These are phyloP conservation scores for Trichomalopsis sarcophagae DNA, from an alignment of 1,140 invertebrate species.

Conservation along the genomic window DNA sequence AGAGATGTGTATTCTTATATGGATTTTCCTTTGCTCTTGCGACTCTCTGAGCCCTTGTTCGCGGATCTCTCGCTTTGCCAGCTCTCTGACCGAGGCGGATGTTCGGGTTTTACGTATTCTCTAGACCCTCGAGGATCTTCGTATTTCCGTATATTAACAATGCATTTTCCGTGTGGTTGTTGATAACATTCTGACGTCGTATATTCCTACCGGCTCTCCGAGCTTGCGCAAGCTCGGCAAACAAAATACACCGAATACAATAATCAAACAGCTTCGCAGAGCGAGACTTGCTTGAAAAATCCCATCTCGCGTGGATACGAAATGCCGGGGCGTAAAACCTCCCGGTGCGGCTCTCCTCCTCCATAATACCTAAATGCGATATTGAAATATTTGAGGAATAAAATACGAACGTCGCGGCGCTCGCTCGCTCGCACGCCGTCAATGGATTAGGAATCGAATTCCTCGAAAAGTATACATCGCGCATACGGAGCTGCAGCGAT, in stretches of 20 bases:
- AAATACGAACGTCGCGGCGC: not conserved
- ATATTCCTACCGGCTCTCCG: too few relatives aligned
- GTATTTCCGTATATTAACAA: too few relatives aligned
- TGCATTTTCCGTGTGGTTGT: too few relatives aligned
- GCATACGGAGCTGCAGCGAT: not conserved
- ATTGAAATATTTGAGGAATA: constrained; percentile 14
- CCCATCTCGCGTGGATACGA: too few relatives aligned
- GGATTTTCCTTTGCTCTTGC: constrained; percentile 34
- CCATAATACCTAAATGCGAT: not conserved
- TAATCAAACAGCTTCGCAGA: too few relatives aligned
- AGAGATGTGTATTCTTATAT: constrained; percentile 22
- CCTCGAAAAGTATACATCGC: not conserved
- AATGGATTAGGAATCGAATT: constrained; percentile 21
- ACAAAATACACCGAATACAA: too few relatives aligned
- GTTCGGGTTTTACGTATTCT: constrained; percentile 21
- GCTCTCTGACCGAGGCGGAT: not conserved
- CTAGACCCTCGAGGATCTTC: too few relatives aligned
- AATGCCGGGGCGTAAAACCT: too few relatives aligned
- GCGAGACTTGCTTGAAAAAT: too few relatives aligned
- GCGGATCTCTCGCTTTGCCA: not conserved
- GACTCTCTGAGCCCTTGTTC: not conserved
- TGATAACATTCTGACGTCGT: too few relatives aligned
- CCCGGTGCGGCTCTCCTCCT: too few relatives aligned
- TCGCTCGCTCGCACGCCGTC: not conserved
- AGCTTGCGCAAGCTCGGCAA: too few relatives aligned